Conservation (phyloP, 64 coral and sea anemone species). For the Trachythela sp. region DNA sequence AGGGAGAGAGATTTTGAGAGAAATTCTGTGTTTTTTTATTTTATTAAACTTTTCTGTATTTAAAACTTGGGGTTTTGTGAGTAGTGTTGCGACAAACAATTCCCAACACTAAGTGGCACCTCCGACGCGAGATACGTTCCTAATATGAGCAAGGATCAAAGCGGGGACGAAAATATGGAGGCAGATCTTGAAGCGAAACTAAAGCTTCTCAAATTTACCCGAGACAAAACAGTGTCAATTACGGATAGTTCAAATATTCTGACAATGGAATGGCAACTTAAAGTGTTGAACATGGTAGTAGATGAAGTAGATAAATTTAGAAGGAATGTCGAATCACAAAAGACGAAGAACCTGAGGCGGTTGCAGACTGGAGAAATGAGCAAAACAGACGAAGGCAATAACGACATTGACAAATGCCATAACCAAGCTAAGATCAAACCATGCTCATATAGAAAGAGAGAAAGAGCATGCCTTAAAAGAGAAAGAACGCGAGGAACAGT, state of each 20-base stretch:
- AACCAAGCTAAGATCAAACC: neutral
- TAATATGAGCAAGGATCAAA: neutral
- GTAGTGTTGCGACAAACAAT: neutral
- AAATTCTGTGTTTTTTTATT: no score
- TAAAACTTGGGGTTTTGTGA: no score
- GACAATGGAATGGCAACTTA: neutral
- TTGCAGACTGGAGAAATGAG: neutral
- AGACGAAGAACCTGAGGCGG: neutral
- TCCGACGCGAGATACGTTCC: neutral
- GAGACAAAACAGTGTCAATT: neutral
- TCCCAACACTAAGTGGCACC: constrained; percentile 25
- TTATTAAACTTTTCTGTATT: no score
- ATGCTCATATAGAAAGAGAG: neutral
- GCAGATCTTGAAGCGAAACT: neutral
- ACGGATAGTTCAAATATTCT: neutral
- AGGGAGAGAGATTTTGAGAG: no score
- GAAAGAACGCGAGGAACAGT: neutral
- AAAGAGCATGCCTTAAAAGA: neutral
- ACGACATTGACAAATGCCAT: neutral
- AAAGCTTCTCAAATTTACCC: neutral
- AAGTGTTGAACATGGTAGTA: neutral
- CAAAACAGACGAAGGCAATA: neutral
- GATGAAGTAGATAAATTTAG: neutral
- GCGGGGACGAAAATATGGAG: neutral
- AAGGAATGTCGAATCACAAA: neutral